These are phyloP conservation scores for Oreochromis mossambicus DNA, from an alignment of 2,797 vertebrate species.

Conservation along the genomic window DNA sequence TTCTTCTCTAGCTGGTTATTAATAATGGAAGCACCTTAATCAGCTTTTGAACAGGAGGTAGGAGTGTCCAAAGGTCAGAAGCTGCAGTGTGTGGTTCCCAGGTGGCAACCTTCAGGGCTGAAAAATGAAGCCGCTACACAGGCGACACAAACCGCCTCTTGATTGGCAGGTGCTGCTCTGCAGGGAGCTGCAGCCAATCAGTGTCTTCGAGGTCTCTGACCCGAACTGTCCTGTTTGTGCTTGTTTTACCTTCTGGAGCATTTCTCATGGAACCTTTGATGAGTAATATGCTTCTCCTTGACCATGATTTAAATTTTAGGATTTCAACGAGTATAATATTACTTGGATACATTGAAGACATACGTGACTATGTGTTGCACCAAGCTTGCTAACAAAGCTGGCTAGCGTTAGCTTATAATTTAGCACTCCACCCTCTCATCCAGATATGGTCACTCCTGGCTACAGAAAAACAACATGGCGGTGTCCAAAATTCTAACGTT, in stretches of 20 bases:
- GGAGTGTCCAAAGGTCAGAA: not conserved
- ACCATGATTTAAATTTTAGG: not conserved
- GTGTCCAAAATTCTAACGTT: not conserved
- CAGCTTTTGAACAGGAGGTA: not conserved
- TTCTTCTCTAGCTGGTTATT: not conserved
- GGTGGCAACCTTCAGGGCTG: not conserved
- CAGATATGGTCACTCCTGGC: not conserved
- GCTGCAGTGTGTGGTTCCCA: not conserved
- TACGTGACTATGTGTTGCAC: not conserved
- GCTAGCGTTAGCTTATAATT: not conserved
- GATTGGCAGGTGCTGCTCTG: not conserved
- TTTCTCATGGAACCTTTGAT: accelerated
- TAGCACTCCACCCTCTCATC: not conserved
- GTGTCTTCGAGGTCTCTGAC: not conserved
- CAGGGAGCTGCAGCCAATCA: not conserved
- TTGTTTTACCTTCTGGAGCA: not conserved
- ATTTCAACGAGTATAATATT: not conserved
- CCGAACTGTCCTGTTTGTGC: accelerated
- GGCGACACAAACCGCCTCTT: not conserved
- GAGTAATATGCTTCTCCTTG: not conserved
- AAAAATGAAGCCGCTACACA: not conserved
- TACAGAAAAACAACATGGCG: not conserved
- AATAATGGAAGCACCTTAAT: not conserved
- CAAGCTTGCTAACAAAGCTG: not conserved
- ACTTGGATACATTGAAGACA: not conserved